Base-by-base conservation (phyloP, 2,113 vertebrate genomes). In the Emberiza fucata region DNA sequence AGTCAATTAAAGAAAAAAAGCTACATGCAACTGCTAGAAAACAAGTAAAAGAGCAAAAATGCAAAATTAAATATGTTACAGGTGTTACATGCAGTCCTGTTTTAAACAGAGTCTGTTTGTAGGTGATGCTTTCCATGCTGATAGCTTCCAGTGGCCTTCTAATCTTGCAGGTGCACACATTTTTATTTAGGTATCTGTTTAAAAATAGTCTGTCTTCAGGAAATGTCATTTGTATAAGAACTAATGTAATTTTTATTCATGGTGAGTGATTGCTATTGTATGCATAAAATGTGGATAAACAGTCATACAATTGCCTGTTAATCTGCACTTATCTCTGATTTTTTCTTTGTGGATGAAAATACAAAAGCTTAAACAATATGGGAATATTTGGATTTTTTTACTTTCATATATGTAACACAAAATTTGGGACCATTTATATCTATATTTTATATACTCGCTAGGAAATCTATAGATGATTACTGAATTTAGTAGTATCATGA, bases 201-300 rank as follows among this genome's bases (percentile, higher is more conserved):
- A 73, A 94, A 94, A 93, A 60, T 66, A 90, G 47, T 57, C 27
- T 66, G 21, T 35, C 33, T 91, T 96, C 82, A 85, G 54, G 57
- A 95, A 95, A 89, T 91, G 37, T 80, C 23, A 89, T 82, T 95
- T 73, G 19, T 82, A 23, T n/a, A 80, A 90, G 50, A 87, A 85
- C 10, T 42, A 69, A 63, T 61, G 24, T 44, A 81, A 72, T 57
- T 91, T 95, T 53, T 59, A 61, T 57, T 77, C 23, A 68, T 39
- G 31, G 39, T 54, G 73, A 77, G 35, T 63, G 28, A 37, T 77
- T 90, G 70, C 57, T 88, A 39, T 59, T 88, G 5, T 81, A 68
- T 53, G 19, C 17, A 47, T 54, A 73, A 89, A 81, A 77, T 1
- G 2, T 51, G n/a, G 18, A 48, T 75, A 75, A 91, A 87, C 80